Evolutionary conservation across 1,140 invertebrate genomes (phyloP), one percentile per base, ranked within the genome.

Genomic region (Lasaia peninsularis): DNA sequence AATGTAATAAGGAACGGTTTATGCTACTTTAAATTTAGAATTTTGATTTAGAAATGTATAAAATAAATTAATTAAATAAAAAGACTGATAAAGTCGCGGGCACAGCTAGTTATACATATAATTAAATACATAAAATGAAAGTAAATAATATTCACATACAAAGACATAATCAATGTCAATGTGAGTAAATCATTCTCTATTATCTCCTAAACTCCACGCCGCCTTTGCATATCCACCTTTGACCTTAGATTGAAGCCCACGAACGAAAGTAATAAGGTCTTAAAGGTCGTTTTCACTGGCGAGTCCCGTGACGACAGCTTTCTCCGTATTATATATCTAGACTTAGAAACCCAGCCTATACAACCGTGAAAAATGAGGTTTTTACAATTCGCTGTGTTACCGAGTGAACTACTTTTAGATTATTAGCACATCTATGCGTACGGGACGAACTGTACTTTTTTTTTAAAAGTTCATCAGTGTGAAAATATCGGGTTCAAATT

Each of bases 241-340:
- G 12, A 11, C 50, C 14, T 44, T 37, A 11, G 28, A 28, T 28
- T 52, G 24, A 52, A 52, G 50, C 34, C 21, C n/a, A 8, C 40
- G n/a, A 34, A 51, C 20, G 32, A 57, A 57, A 57, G 48, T 33
- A 8, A 40, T 40, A 40, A 24, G 32, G 50, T 49, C 44, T 51
- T 24, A 32, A 51, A 50, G 40, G 44, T 57, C 11, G 31, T 52
- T 63, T 59, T 63, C 62, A 59, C 62, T 52, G 14, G 24, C 20
- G 3, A 21, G 32, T 62, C 60, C 55, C 60, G 31, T 57, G 60
- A 62, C 59, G 37, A 40, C 18, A 31, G 35, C 55, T 58, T 58
- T 58, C 48, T 52, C 56, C 33, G 16, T 20, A 35, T 31, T 32
- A 20, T 40, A 40, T 20, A 40, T 40, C 37, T 40, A 40, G 37